Percentiles rank a stretch among this genome's conserved stretches.
Evolutionary conservation across 2,113 vertebrate genomes (phyloP).

Genomic region (Siniperca knerii): DNA sequence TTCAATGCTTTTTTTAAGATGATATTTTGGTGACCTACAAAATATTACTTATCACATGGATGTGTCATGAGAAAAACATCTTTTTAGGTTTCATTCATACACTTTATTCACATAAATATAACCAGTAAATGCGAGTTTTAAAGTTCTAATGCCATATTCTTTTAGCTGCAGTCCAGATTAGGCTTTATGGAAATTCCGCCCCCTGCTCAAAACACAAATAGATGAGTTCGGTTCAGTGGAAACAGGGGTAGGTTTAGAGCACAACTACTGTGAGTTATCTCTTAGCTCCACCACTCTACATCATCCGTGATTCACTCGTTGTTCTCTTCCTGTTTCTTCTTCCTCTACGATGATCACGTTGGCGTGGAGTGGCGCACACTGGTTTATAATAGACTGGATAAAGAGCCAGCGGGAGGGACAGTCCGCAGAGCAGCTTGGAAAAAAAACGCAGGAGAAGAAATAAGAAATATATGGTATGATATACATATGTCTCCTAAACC

Average conservation of each 20-base stretch:
- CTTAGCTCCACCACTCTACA: constrained; percentile 45
- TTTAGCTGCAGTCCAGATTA: constrained; percentile 8
- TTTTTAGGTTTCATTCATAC: not conserved
- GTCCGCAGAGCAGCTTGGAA: constrained; percentile 36
- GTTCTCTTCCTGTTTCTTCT: not conserved
- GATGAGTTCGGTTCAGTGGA: constrained; percentile 34
- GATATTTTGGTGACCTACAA: not conserved
- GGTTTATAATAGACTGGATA: constrained; percentile 84
- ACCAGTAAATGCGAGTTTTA: not conserved
- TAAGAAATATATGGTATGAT: not conserved
- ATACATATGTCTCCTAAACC: constrained; percentile 3
- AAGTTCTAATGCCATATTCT: not conserved
- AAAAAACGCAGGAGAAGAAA: constrained; percentile 13
- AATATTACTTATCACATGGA: not conserved
- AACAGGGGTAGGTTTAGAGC: constrained; percentile 39
- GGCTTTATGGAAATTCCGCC: not conserved
- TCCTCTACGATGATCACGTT: constrained; percentile 55
- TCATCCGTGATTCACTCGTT: constrained; percentile 42
- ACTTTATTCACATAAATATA: not conserved
- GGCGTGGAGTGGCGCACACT: constrained; percentile 73
- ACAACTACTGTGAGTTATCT: constrained; percentile 67
- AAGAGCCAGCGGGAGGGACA: constrained; percentile 77
- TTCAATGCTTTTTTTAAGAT: not conserved
- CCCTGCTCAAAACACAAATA: constrained; percentile 25
- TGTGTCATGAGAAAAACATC: not conserved